These are phyloP conservation scores for Aplysia californica DNA, from an alignment of 1,140 invertebrate genomes.

Conservation along the genomic window DNA sequence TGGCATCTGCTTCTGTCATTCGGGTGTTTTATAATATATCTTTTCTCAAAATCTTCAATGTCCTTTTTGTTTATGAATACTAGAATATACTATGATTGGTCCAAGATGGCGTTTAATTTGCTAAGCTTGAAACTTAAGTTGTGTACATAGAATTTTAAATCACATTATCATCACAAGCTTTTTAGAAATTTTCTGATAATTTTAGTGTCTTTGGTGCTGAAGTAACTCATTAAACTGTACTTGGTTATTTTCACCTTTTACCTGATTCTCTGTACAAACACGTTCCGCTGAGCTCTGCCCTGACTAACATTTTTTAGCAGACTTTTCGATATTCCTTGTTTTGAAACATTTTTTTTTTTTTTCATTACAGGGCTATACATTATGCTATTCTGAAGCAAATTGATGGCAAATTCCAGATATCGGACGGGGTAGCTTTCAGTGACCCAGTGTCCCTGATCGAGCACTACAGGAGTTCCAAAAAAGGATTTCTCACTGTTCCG, in stretches of 20 bases:
- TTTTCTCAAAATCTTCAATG: too few relatives aligned
- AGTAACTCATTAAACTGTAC: background rate
- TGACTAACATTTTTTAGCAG: too few relatives aligned
- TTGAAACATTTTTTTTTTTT: background rate
- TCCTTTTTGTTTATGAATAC: too few relatives aligned
- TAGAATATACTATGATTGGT: too few relatives aligned
- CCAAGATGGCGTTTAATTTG: too few relatives aligned
- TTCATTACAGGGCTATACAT: slow-evolving; percentile 63
- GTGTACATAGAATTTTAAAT: too few relatives aligned
- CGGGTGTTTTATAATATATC: too few relatives aligned
- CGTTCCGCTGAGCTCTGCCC: too few relatives aligned
- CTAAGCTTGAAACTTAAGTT: too few relatives aligned
- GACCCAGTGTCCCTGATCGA: slow-evolving; percentile 65
- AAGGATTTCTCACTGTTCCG: slow-evolving; percentile 64
- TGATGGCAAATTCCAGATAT: slow-evolving; percentile 64
- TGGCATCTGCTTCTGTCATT: too few relatives aligned
- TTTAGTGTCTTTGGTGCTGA: background rate
- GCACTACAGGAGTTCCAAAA: slow-evolving; percentile 54
- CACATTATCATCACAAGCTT: too few relatives aligned
- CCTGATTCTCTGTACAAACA: background rate
- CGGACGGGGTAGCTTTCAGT: slow-evolving; percentile 56
- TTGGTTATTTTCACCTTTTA: background rate
- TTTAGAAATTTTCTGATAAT: background rate
- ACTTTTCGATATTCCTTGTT: background rate
- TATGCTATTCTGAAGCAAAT: slow-evolving; percentile 65